phyloP scores from a whole-genome alignment of 2,797 vertebrate species.

The Alca torda region DNA sequence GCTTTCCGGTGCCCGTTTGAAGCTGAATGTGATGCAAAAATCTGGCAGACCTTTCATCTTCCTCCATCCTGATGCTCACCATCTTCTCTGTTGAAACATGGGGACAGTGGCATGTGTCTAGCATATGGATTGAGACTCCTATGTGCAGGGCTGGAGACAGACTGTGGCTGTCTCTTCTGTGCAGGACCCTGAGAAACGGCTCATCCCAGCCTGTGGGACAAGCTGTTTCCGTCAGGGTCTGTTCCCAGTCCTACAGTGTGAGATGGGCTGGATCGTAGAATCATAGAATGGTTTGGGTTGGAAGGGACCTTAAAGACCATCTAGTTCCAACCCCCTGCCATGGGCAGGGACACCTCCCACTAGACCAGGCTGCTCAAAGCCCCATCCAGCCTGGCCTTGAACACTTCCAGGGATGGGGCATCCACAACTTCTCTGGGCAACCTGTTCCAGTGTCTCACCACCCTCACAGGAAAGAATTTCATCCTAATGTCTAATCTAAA shows the following conservation, averaged over 20 bases:
- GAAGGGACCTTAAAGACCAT: no score
- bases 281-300: no score
- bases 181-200: neutral
- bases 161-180: neutral
- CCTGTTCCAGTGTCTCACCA: no score
- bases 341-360: no score
- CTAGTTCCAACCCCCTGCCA: no score
- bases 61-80: neutral
- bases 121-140: neutral
- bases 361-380: no score
- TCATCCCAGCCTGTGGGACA: neutral
- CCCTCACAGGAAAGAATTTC: no score
- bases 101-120: neutral
- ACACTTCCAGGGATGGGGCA: no score
- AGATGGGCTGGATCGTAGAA: neutral
- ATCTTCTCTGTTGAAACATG: neutral
- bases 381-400: no score
- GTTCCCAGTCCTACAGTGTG: neutral
- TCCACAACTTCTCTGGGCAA: no score
- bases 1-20: neutral
- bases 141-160: accelerated
- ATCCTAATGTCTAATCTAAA: no score
- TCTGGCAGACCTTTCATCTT: neutral
- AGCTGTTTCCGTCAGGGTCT: neutral
- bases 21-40: neutral